A percentile compares a stretch with the other conserved stretches of the same genome.
These are phyloP conservation scores for Glossosoma conforme DNA, from an alignment of 1,140 invertebrate species.

Conservation along the genomic window DNA sequence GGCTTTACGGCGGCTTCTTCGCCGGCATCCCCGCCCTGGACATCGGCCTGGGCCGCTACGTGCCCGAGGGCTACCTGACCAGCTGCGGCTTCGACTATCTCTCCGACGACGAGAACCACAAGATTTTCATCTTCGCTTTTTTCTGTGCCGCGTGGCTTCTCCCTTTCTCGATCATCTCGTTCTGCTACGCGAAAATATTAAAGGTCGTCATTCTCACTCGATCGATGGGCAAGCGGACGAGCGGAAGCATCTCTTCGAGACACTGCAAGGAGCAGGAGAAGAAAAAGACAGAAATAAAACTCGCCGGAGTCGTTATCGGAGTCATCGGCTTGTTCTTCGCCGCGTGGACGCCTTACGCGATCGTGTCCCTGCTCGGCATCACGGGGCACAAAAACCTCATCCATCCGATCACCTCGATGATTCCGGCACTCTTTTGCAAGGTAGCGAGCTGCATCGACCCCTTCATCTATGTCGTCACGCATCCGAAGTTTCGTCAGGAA, in stretches of 20 bases:
- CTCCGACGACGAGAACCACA: slow-evolving; percentile 49
- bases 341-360: slow-evolving; percentile 72
- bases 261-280: slow-evolving; percentile 59
- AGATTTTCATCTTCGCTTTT: slow-evolving; percentile 62
- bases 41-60: slow-evolving; percentile 65
- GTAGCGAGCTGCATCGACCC: slow-evolving; percentile 69
- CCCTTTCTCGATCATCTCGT: slow-evolving; percentile 63
- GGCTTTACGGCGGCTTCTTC: slow-evolving; percentile 68
- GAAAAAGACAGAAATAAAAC: slow-evolving; percentile 59
- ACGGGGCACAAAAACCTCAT: slow-evolving; percentile 58
- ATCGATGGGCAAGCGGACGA: slow-evolving; percentile 36
- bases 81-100: slow-evolving; percentile 80
- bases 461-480: slow-evolving; percentile 67
- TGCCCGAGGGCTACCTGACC: slow-evolving; percentile 73
- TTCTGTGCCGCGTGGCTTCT: slow-evolving; percentile 64
- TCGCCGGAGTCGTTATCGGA: slow-evolving; percentile 60
- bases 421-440: slow-evolving; percentile 73
- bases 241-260: slow-evolving; percentile 43
- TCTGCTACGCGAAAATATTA: slow-evolving; percentile 67
- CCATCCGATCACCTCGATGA: slow-evolving; percentile 63
- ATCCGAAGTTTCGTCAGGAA: slow-evolving; percentile 63
- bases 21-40: slow-evolving; percentile 61
- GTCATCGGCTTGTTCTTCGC: slow-evolving; percentile 67
- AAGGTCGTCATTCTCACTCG: slow-evolving; percentile 54
- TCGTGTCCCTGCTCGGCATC: slow-evolving; percentile 67